Base-by-base conservation (phyloP, 1,140 invertebrate genomes). In the Procambarus virginalis region DNA sequence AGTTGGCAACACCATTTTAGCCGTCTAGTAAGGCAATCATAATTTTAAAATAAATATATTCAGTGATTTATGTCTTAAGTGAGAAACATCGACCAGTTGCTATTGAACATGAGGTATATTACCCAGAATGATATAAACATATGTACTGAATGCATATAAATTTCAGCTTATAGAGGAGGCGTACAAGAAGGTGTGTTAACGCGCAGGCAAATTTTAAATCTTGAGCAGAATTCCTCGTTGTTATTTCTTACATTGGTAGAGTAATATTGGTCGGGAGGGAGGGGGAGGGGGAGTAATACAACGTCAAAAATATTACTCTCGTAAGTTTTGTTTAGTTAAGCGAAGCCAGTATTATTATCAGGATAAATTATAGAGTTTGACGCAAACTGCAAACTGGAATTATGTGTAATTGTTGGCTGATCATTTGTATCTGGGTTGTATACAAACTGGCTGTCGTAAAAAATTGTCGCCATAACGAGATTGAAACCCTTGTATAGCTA, bases 381-480 rank as follows among this genome's bases (percentile, higher is more conserved):
- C 51, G n/a, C 79, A 81, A 34, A 81, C 45, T 81, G 51, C n/a
- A 46, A 64, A 60, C 79, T 22, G 79, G 79, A 81, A 58, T 9
- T 81, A 55, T 60, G 17, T 60, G 55, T 3, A 64, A 34, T 34
- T 34, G 0, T 0, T 34, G 34, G 55, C 55, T 45, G 6, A 46
- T 81, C 9, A 60, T 81, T 81, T 46, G 60, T 60, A 81, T 60
- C 79, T 22, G 22, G n/a, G 20, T 81, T 81, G 79, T 81, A 12
- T 34, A 34, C 34, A 60, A 81, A 46, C n/a, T 81, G 3, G 4
- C 34, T 55, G 45, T 51, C 60, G 79, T 55, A 48, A 20, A 48
- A 20, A 68, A 20, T 34, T 34, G 34, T 34, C 34, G 34, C 34
- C 34, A 34, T 34, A 81, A 60, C 51, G 79, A 45, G 60, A 60